phyloP scores from a whole-genome alignment of 1,140 invertebrate genomes.

The Musca domestica region DNA sequence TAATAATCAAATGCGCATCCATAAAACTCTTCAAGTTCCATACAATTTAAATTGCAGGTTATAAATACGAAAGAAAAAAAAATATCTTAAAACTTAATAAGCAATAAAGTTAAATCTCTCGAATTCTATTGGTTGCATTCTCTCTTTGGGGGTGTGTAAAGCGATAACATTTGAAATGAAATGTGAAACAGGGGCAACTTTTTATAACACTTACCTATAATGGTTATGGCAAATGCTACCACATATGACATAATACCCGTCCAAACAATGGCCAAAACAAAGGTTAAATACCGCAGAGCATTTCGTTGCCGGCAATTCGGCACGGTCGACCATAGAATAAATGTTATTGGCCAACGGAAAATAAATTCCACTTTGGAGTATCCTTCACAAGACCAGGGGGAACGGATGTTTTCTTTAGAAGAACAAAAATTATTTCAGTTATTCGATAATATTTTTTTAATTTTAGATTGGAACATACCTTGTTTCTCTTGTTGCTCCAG shows the following conservation, averaged over 20 bases:
- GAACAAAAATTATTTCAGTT: background rate
- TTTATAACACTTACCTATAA: conserved; percentile 70
- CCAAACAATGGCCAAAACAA: conserved; percentile 87
- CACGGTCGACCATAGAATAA: conserved; percentile 70
- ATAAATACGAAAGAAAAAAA: too few relatives aligned
- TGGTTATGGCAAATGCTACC: conserved; percentile 90
- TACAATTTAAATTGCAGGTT: too few relatives aligned
- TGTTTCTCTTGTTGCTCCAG: conserved; percentile 9
- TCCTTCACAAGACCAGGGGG: conserved; percentile 24
- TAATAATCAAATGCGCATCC: too few relatives aligned
- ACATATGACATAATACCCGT: conserved; percentile 84
- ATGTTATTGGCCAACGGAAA: conserved; percentile 65
- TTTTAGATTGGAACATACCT: background rate
- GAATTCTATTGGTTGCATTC: background rate
- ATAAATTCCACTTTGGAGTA: conserved; percentile 10
- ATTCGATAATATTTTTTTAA: too few relatives aligned
- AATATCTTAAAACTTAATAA: background rate
- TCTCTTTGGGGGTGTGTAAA: too few relatives aligned
- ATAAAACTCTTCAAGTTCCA: too few relatives aligned
- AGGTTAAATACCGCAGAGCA: conserved; percentile 64
- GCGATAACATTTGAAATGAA: too few relatives aligned
- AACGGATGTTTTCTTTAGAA: conserved; percentile 7
- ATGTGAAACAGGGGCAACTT: too few relatives aligned
- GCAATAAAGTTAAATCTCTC: background rate
- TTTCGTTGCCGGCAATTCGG: conserved; percentile 70